Conservation (phyloP, 2,113 vertebrate genomes). For the Rostratula benghalensis region DNA sequence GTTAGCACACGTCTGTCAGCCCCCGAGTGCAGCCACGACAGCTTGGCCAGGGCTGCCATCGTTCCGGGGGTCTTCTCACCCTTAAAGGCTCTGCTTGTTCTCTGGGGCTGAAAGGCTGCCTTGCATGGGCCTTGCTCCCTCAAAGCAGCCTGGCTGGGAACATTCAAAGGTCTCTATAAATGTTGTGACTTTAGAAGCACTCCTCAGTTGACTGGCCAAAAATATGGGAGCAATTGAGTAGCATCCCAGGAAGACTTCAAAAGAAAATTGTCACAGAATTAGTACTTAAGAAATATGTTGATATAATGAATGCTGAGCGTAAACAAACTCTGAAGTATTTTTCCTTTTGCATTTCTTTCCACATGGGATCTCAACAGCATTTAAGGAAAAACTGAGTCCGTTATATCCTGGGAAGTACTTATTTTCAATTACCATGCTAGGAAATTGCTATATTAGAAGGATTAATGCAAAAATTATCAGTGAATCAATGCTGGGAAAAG, state of each 20-base stretch:
- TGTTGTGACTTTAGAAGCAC: neutral
- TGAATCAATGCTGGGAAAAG: neutral
- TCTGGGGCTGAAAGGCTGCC: neutral
- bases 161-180: neutral
- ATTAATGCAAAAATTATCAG: neutral
- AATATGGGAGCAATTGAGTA: neutral
- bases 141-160: neutral
- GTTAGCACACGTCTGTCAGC: neutral
- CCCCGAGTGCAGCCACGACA: neutral
- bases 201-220: neutral
- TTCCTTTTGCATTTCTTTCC: neutral
- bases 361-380: neutral
- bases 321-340: neutral
- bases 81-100: neutral
- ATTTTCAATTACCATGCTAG: neutral
- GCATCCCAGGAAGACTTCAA: neutral
- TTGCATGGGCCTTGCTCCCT: neutral
- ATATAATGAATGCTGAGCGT: neutral
- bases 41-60: neutral
- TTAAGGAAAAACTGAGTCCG: neutral
- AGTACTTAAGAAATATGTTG: neutral
- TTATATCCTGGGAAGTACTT: neutral
- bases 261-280: neutral
- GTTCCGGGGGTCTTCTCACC: neutral
- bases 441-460: neutral